Evolutionary conservation across 1,140 invertebrate species (phyloP), one percentile per base, ranked within the genome.

Genomic region (Cecropterus lyciades): DNA sequence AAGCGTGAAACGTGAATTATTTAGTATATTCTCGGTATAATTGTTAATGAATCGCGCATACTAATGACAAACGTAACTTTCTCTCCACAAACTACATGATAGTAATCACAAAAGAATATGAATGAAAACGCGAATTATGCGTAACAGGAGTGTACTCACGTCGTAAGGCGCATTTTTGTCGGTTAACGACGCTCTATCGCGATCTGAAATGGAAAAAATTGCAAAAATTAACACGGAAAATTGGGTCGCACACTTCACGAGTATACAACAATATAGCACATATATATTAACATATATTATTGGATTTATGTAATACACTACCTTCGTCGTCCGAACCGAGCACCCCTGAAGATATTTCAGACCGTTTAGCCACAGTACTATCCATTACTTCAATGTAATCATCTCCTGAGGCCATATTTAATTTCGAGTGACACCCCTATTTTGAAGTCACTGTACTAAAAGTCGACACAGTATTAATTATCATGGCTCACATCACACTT

Each of bases 401-500:
- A 87, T 94, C 93, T 78, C 94, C 93, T 84, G 94, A 94, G 93
- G 94, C 94, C 94, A 95, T 95, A 93, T 94, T 94, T 93, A 78
- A 83, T 90, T 85, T 77, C 72, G 70, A 82, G 73, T 81, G 82
- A 89, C 87, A 89, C 85, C 87, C 82, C 82, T 88, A 87, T 87
- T 86, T 87, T 84, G 72, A 78, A 83, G 84, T 89, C 80, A 84
- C 76, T 80, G 45, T 69, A 64, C 68, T 75, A 7, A 84, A 82
- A 82, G 27, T 78, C 72, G 74, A 72, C 80, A 85, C 83, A 87
- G 84, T 82, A 84, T 77, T 79, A 79, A 81, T 82, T 84, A 65
- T 77, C 87, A 91, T 91, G 87, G 87, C 84, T 87, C 82, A 87
- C 86, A 84, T 87, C 73, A 87, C 85, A 85, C 73, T 80, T 76